phyloP scores from a whole-genome alignment of 2,888 invertebrate species.

The Ctena decussata region DNA sequence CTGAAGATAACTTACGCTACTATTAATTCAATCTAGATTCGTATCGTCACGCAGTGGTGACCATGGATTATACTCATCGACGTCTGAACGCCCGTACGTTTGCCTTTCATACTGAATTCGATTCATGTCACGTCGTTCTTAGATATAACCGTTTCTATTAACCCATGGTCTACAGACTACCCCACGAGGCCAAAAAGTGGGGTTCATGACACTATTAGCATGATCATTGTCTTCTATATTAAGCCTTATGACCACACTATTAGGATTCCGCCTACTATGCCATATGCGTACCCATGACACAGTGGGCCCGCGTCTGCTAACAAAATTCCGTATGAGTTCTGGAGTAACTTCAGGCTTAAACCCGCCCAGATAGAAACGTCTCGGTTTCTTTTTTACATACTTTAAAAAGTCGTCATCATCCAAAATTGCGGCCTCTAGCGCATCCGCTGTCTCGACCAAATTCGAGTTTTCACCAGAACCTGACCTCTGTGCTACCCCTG shows the following conservation, averaged over 20 bases:
- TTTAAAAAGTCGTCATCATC: not conserved
- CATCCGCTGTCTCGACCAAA: too few relatives aligned
- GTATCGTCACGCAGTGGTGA: not conserved
- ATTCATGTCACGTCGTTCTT: not conserved
- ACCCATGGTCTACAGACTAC: not conserved
- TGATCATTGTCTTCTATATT: not conserved
- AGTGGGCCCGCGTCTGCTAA: not conserved
- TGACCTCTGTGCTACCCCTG: too few relatives aligned
- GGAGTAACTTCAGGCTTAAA: not conserved
- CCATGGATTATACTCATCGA: not conserved
- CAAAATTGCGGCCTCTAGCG: too few relatives aligned
- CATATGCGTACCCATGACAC: not conserved
- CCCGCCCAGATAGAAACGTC: not conserved
- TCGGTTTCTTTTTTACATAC: not conserved
- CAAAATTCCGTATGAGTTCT: not conserved
- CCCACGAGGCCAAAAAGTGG: not conserved
- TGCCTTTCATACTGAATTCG: not conserved
- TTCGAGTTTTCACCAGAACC: too few relatives aligned
- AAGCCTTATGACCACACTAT: not conserved
- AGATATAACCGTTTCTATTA: too few relatives aligned
- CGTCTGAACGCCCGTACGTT: not conserved
- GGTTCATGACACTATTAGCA: not conserved
- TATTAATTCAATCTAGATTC: not conserved
- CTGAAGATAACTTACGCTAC: not conserved
- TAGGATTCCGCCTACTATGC: not conserved